Base-by-base conservation (phyloP, 2,797 vertebrate species). In the Sebastes taczanowskii region DNA sequence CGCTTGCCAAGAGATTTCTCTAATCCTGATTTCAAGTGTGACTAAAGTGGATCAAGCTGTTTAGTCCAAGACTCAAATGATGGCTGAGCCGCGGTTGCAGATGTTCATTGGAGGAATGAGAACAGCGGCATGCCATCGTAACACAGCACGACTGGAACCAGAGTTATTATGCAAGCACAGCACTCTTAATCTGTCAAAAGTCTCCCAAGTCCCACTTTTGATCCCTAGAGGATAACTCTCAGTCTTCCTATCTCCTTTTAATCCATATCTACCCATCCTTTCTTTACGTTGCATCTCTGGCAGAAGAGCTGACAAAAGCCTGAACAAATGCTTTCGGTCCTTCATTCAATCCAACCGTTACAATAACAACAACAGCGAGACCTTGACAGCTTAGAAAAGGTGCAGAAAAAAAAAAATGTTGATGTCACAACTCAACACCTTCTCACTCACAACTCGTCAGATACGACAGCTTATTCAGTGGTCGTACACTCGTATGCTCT, bases 1-100 rank as follows among this genome's bases (percentile, higher is more conserved):
- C 80, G 25, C 76, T 80, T 69, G 89, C 89, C 91, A 92, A 87
- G 86, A 94, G 86, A 89, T 90, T 91, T 90, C 87, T 86, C 88
- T 92, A 92, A 92, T 91, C 90, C 90, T 71, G 91, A 93, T 91
- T 92, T 92, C 82, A 90, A 94, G 92, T 92, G 90, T 92, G 91
- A 94, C 91, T 89, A 91, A 94, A 93, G 90, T 94, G 91, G 91
- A 93, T 94, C 80, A 88, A 87, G 84, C 87, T 71, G 87, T 88
- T 90, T 89, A 89, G 88, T 91, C 82, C 85, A 77, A 80, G 90
- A 83, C 80, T 84, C 78, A 91, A 90, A 94, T 91, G 83, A 86
- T 20, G 80, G 83, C 88, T 74, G 81, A 86, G 85, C 77, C 38
- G 83, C 81, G 64, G 82, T 80, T 78, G 81, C 88, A 89, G 86